Conservation (phyloP, 2,797 vertebrate species). For the Sitta carolinensis region DNA sequence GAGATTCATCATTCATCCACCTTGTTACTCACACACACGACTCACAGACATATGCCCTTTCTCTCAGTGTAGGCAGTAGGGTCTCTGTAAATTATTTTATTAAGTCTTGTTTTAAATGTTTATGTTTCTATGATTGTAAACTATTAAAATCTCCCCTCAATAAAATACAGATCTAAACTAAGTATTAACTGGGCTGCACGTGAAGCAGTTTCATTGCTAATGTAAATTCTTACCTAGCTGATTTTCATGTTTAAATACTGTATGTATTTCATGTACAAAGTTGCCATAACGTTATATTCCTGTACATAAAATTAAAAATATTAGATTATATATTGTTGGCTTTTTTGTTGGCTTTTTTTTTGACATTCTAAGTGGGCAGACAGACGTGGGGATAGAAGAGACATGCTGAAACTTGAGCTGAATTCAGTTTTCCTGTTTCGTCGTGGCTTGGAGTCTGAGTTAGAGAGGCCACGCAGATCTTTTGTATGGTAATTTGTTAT, state of each 20-base stretch:
- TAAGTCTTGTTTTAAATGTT: slow-evolving; percentile 86
- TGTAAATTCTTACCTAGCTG: slow-evolving; percentile 92
- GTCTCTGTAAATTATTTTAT: slow-evolving; percentile 99
- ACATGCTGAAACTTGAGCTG: background rate
- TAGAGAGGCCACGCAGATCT: background rate
- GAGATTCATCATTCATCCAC: slow-evolving; percentile 72
- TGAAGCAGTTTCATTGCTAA: slow-evolving; percentile 84
- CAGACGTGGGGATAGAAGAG: background rate
- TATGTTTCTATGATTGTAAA: slow-evolving; percentile 87
- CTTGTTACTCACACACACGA: slow-evolving; percentile 71
- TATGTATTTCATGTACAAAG: slow-evolving; percentile 96
- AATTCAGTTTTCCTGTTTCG: background rate
- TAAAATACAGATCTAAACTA: slow-evolving; percentile 84
- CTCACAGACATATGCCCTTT: slow-evolving; percentile 77
- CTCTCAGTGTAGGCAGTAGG: slow-evolving; percentile 80
- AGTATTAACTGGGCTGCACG: slow-evolving; percentile 76
- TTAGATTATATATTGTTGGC: slow-evolving; percentile 80
- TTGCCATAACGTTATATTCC: slow-evolving; percentile 90
- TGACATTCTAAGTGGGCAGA: slow-evolving; percentile 40
- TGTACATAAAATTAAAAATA: slow-evolving; percentile 99
- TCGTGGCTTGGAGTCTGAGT: background rate
- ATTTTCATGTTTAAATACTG: slow-evolving; percentile 85
- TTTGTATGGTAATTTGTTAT: background rate
- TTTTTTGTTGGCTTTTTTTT: background rate
- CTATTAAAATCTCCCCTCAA: slow-evolving; percentile 79